Evolutionary conservation across 2,797 vertebrate genomes (phyloP).

Genomic region (Capromys pilorides): DNA sequence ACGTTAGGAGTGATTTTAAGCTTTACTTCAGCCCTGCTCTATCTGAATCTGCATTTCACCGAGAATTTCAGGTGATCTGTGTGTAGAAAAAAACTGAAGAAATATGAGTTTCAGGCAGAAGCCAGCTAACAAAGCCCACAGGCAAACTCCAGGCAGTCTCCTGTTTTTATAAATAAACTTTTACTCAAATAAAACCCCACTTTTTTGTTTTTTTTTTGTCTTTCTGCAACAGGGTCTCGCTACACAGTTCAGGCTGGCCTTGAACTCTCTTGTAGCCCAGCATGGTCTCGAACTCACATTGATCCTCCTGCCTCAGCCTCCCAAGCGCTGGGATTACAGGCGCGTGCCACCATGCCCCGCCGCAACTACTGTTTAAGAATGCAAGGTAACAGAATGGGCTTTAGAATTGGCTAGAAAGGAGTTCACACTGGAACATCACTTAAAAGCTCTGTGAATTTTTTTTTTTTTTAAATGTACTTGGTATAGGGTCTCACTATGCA

Average conservation of each 20-base stretch:
- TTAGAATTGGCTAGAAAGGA: neutral
- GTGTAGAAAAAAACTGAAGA: neutral
- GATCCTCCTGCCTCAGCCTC: too few relatives aligned
- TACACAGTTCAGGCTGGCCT: too few relatives aligned
- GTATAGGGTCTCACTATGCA: too few relatives aligned
- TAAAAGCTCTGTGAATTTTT: neutral
- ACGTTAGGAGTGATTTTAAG: neutral
- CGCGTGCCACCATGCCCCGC: too few relatives aligned
- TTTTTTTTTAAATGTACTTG: too few relatives aligned
- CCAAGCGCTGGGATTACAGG: too few relatives aligned
- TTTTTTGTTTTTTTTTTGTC: too few relatives aligned
- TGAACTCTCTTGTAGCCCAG: too few relatives aligned
- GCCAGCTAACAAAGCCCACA: neutral
- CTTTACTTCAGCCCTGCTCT: neutral
- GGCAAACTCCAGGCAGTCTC: neutral
- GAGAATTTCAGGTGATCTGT: neutral
- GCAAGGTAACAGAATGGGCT: neutral
- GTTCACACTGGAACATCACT: neutral
- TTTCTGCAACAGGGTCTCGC: too few relatives aligned
- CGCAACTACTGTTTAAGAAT: constrained; percentile 13
- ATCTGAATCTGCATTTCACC: constrained; percentile 23
- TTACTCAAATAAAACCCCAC: neutral
- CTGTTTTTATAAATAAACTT: neutral
- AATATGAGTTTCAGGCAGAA: neutral
- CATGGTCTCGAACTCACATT: too few relatives aligned